These are phyloP conservation scores for Caenorhabditis briggsae DNA, from an alignment of 1,140 invertebrate species.

Conservation along the genomic window DNA sequence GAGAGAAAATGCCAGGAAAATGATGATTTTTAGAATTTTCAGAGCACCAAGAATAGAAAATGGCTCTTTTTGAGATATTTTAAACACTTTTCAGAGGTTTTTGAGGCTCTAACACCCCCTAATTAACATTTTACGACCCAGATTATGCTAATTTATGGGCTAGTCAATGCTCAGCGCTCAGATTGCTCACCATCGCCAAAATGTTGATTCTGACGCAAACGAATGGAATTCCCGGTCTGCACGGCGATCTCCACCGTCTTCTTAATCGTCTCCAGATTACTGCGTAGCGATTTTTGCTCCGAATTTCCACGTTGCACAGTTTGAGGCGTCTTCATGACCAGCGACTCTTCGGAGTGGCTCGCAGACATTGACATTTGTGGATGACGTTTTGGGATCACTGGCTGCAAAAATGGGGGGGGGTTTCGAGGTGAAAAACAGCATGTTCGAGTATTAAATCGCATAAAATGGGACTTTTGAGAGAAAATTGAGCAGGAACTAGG, in stretches of 20 bases:
- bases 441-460: too few relatives aligned
- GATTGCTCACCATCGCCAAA: slow-evolving; percentile 4
- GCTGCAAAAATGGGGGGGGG: background rate
- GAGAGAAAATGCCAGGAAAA: too few relatives aligned
- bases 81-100: too few relatives aligned
- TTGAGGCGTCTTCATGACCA: slow-evolving; percentile 15
- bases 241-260: slow-evolving; percentile 10
- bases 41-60: too few relatives aligned
- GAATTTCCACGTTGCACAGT: background rate
- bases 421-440: too few relatives aligned
- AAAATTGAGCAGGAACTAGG: too few relatives aligned
- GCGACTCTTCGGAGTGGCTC: background rate
- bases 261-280: background rate
- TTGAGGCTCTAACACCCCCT: too few relatives aligned
- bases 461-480: too few relatives aligned
- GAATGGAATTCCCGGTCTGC: slow-evolving; percentile 25
- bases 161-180: too few relatives aligned
- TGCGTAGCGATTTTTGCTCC: background rate
- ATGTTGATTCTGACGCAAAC: slow-evolving; percentile 10
- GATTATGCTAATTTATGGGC: background rate
- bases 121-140: too few relatives aligned
- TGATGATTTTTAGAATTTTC: too few relatives aligned
- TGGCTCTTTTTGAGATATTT: too few relatives aligned
- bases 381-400: slow-evolving; percentile 1
- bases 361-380: background rate